Evolutionary conservation across 30 jellyfish, hydroid and myxozoan species (phyloP).

Genomic region (Pseudorhiza aurosa): DNA sequence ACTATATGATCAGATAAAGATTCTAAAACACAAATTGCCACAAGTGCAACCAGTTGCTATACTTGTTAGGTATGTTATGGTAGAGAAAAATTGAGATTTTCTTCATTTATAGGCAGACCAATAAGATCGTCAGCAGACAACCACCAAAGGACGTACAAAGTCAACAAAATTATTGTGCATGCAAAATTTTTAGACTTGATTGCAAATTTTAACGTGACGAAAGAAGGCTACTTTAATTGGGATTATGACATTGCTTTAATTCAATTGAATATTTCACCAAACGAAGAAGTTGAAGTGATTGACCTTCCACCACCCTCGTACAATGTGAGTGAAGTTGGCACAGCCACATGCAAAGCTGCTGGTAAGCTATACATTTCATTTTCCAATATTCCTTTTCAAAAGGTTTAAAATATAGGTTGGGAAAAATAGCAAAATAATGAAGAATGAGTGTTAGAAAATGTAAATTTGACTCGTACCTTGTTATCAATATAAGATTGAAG

Average conservation of each 20-base stretch:
- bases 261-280: slow-evolving; percentile 3
- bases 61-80: no score
- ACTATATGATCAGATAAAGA: no score
- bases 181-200: background rate
- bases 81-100: no score
- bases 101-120: slow-evolving; percentile 8
- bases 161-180: slow-evolving; percentile 23
- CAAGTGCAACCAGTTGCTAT: no score
- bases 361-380: no score
- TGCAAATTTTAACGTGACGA: background rate
- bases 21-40: no score
- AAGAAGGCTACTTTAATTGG: slow-evolving; percentile 31
- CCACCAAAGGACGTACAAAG: slow-evolving; percentile 33
- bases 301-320: slow-evolving; percentile 6
- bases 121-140: slow-evolving; percentile 1
- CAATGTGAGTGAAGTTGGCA: background rate
- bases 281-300: background rate
- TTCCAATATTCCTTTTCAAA: no score
- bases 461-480: no score
- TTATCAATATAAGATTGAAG: no score
- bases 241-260: slow-evolving; percentile 54
- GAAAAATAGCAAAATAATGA: no score
- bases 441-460: no score
- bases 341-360: slow-evolving; percentile 26
- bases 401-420: no score